Base-by-base conservation (phyloP, 2,797 vertebrate genomes). In the Pogonophryne albipinna region DNA sequence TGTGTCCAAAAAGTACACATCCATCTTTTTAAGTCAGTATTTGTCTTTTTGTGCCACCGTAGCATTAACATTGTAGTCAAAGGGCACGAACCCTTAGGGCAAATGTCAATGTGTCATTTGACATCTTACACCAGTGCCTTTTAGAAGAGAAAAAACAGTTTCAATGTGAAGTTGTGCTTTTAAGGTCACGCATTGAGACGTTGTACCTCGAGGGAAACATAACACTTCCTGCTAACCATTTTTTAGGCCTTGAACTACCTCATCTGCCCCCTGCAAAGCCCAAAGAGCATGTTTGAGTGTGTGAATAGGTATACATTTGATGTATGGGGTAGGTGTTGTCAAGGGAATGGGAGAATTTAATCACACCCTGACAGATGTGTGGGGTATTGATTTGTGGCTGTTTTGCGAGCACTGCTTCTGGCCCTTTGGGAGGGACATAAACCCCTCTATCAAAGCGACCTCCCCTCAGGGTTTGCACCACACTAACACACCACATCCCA, bases 361-460 rank as follows among this genome's bases (percentile, higher is more conserved):
- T 93, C 87, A 81, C 86, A 75, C 67, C 80, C 78, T 71, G 61
- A 85, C 89, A 92, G 83, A 90, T 90, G 85, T 90, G 85, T 64
- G 69, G n/a, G 14, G 75, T 92, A 92, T 93, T 89, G 92, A 94
- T 93, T 89, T 81, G 85, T 81, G 51, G 70, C 80, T 85, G 79
- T 85, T 90, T 86, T 57, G 74, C 75, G 74, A 89, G 84, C 60
- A 46, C 38, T 52, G 87, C 86, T 86, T 2, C 60, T 8, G 79
- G 82, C 64, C 76, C 78, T 64, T 20, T 20, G 66, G 83, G 89
- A 76, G 71, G 68, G 79, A 82, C 79, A 80, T 77, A 84, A 92
- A 91, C 82, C 60, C 77, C 57, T 87, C 80, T 81, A 88, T 93
- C 88, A 92, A 82, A 91, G 78, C 76, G 14, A 81, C 85, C 70